A percentile compares a stretch with the other conserved stretches of the same genome.
Conservation (phyloP, 2,888 invertebrate genomes). For the Norana najaformis region DNA sequence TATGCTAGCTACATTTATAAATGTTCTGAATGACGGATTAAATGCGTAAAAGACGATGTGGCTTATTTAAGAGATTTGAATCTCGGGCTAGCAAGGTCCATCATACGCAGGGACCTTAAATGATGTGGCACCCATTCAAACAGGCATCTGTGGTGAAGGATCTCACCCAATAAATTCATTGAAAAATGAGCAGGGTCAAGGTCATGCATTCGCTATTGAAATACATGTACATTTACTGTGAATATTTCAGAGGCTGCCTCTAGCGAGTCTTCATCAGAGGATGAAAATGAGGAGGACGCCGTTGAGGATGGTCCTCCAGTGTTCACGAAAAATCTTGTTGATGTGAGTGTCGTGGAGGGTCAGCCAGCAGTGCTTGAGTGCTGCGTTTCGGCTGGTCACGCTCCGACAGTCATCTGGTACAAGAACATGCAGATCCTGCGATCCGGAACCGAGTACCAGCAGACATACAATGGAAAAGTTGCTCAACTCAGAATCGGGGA, state of each 20-base stretch:
- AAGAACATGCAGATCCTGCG: slow-evolving; percentile 29
- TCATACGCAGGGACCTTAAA: no score
- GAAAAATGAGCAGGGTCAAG: no score
- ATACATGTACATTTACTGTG: no score
- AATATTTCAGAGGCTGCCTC: background rate
- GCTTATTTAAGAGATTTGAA: no score
- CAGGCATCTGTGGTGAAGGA: no score
- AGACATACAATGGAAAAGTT: slow-evolving; percentile 21
- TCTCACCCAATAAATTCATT: no score
- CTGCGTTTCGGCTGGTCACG: background rate
- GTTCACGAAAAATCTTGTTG: background rate
- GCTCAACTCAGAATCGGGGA: slow-evolving; percentile 28
- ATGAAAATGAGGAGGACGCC: background rate
- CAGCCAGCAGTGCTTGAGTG: slow-evolving; percentile 14
- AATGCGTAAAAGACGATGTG: no score
- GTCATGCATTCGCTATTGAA: no score
- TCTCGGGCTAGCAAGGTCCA: no score
- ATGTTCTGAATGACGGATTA: no score
- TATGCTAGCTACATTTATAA: no score
- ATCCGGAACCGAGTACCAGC: slow-evolving; percentile 32
- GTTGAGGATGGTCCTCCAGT: slow-evolving; percentile 25
- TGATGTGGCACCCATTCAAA: no score
- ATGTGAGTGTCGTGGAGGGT: slow-evolving; percentile 16
- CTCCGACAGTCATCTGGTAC: slow-evolving; percentile 31
- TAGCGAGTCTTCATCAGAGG: background rate